Percentiles rank a stretch among this genome's conserved stretches.
Evolutionary conservation across 2,888 invertebrate genomes (phyloP).

Genomic region (Lasiommata megera): DNA sequence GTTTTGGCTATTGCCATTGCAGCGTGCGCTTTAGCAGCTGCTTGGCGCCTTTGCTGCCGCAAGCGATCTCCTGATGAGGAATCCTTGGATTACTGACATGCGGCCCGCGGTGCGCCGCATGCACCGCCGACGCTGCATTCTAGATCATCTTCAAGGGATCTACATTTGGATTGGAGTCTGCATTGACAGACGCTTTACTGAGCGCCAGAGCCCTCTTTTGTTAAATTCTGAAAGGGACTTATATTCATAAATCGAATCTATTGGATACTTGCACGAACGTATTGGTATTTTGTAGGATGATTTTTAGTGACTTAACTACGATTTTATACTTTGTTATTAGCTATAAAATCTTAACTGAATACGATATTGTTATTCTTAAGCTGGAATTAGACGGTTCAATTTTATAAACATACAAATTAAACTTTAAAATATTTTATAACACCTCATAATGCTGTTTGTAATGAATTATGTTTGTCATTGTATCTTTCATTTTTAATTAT

Average conservation of each 20-base stretch:
- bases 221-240: slow-evolving; percentile 47
- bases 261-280: slow-evolving; percentile 1
- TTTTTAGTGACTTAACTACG: slow-evolving; percentile 3
- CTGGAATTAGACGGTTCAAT: not conserved
- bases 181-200: slow-evolving; percentile 78
- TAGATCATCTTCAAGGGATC: slow-evolving; percentile 67
- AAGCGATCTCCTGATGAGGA: slow-evolving; percentile 82
- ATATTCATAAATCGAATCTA: slow-evolving; percentile 5
- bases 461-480: not conserved
- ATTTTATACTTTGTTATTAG: slow-evolving; percentile 13
- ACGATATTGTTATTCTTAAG: not conserved
- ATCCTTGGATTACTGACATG: slow-evolving; percentile 83
- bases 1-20: slow-evolving; percentile 80
- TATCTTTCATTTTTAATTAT: not conserved
- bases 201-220: slow-evolving; percentile 61
- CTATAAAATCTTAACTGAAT: not conserved
- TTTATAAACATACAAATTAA: not conserved
- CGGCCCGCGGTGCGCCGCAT: slow-evolving; percentile 75
- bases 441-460: too few species aligned
- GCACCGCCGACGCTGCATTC: slow-evolving; percentile 73
- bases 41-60: slow-evolving; percentile 83
- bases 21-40: slow-evolving; percentile 78
- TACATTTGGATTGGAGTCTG: slow-evolving; percentile 75
- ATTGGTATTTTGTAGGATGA: slow-evolving; percentile 13
- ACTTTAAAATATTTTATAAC: not conserved